phyloP scores from a whole-genome alignment of 1,140 invertebrate genomes.

The Dolichoris vasculosae region DNA sequence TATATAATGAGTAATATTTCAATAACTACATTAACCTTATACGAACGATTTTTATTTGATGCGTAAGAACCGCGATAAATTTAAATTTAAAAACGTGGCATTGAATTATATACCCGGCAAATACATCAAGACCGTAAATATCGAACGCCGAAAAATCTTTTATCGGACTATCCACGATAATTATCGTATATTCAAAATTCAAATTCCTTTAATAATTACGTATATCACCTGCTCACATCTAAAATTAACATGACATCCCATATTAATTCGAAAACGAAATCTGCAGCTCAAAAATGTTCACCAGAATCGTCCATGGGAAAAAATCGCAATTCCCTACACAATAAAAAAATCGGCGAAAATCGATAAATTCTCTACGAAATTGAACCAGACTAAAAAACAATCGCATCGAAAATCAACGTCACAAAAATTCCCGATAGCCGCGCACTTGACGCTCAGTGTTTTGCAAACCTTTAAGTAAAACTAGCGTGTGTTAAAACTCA shows the following conservation, averaged over 20 bases:
- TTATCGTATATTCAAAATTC: too few relatives aligned
- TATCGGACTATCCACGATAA: too few relatives aligned
- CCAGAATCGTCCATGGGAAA: too few relatives aligned
- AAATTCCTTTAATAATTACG: background rate
- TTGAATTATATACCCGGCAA: too few relatives aligned
- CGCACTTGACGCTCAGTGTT: background rate
- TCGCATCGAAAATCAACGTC: background rate
- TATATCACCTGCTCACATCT: background rate
- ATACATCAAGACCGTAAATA: too few relatives aligned
- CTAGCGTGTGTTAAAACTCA: slow-evolving; percentile 38
- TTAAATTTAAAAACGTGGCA: too few relatives aligned
- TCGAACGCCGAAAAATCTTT: too few relatives aligned
- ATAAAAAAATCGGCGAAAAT: background rate
- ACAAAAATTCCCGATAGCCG: background rate
- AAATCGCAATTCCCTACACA: background rate
- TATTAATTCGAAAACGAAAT: background rate
- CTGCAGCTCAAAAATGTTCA: background rate
- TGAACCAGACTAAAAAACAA: background rate
- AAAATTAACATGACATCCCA: slow-evolving; percentile 3
- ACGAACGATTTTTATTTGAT: background rate
- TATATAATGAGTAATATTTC: background rate
- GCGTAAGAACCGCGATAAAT: background rate
- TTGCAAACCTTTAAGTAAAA: background rate
- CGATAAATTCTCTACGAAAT: background rate
- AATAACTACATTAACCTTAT: background rate